A percentile compares a stretch with the other conserved stretches of the same genome.
Evolutionary conservation across 2,888 invertebrate species (phyloP).

Genomic region (Aleiodes alternator): DNA sequence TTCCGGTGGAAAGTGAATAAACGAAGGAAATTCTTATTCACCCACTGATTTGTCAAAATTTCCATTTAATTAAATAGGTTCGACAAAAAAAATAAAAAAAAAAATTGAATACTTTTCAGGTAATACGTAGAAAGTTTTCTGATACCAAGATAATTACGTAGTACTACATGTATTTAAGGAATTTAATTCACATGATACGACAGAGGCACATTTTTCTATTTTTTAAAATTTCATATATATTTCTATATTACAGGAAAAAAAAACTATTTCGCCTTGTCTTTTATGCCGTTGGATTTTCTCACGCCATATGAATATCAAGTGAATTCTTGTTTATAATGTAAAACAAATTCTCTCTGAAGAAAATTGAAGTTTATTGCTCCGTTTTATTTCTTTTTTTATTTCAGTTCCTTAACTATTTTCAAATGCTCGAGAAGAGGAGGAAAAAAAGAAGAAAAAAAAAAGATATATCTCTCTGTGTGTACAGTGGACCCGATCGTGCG

Average conservation of each 20-base stretch:
- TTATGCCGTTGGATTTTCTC: slow-evolving; percentile 7
- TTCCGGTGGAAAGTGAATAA: slow-evolving; percentile 21
- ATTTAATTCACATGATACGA: slow-evolving; percentile 22
- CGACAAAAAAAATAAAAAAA: background rate
- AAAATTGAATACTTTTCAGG: slow-evolving; percentile 9
- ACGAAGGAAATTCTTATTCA: background rate
- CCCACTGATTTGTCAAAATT: slow-evolving; percentile 16
- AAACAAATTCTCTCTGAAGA: background rate
- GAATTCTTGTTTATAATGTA: slow-evolving; percentile 5
- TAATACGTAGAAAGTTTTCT: slow-evolving; percentile 28
- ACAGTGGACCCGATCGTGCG: slow-evolving; percentile 38
- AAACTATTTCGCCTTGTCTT: background rate
- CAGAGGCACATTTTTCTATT: background rate
- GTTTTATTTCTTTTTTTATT: background rate
- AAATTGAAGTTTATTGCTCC: slow-evolving; percentile 8
- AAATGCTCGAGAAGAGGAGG: background rate
- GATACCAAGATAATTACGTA: slow-evolving; percentile 1
- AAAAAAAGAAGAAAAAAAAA: background rate
- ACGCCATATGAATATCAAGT: slow-evolving; percentile 18
- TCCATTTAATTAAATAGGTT: background rate
- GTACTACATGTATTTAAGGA: slow-evolving; percentile 5
- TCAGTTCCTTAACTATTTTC: background rate
- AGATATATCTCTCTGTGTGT: background rate
- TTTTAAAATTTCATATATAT: background rate
- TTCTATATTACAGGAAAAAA: background rate